Evolutionary conservation across 2,113 vertebrate species (phyloP).

Genomic region (Mastomys coucha): DNA sequence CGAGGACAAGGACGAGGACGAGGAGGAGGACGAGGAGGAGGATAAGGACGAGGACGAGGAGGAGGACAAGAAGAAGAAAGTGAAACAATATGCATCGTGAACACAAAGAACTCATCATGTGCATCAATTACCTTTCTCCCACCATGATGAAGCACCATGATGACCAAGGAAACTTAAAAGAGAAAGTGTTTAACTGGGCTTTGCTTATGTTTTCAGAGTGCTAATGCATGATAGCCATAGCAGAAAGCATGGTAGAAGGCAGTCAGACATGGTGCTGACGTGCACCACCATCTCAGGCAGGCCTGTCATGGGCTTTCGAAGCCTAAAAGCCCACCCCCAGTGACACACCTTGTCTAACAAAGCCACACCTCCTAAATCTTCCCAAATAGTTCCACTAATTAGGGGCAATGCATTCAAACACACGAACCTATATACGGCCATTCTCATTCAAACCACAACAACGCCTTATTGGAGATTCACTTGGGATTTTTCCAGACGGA

Average conservation of each 20-base stretch:
- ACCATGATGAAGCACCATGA: neutral
- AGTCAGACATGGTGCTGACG: neutral
- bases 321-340: too few relatives aligned
- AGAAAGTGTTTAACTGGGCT: neutral
- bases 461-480: neutral
- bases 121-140: neutral
- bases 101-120: neutral
- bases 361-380: neutral
- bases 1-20: rapidly evolving
- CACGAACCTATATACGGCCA: neutral
- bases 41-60: rapidly evolving
- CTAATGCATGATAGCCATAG: neutral
- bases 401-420: neutral
- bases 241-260: neutral
- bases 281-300: too few relatives aligned
- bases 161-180: neutral
- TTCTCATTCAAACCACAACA: neutral
- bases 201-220: neutral
- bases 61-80: neutral
- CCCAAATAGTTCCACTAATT: neutral
- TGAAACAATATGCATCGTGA: neutral
- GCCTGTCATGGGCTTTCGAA: neutral
- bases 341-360: neutral
- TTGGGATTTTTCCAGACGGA: neutral
- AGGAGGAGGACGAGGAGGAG: too few relatives aligned